Conservation (phyloP, 2,888 invertebrate genomes). For the Dorcus parallelipipedus region DNA sequence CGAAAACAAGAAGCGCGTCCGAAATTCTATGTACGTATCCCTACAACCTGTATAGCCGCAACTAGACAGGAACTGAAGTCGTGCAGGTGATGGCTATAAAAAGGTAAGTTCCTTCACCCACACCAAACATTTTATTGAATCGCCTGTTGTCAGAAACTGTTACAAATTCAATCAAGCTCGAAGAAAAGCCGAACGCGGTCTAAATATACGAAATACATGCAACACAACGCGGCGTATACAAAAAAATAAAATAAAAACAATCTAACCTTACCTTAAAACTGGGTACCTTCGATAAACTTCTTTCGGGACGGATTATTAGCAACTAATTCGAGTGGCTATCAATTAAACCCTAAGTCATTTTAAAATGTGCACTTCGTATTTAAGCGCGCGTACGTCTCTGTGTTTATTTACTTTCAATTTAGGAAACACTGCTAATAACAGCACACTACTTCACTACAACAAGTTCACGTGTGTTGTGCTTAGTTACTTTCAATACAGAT, state of each 20-base stretch:
- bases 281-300: neutral
- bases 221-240: neutral
- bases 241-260: neutral
- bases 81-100: neutral
- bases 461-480: conserved; percentile 1
- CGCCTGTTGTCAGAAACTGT: too few species aligned
- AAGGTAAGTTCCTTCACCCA: neutral
- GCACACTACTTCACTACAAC: neutral
- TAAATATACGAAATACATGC: too few species aligned
- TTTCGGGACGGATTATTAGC: neutral
- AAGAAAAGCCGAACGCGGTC: too few species aligned
- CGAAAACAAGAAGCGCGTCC: too few species aligned
- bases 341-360: conserved; percentile 10
- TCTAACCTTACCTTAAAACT: neutral
- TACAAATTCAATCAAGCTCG: too few species aligned
- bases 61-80: neutral
- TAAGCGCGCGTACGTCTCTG: neutral
- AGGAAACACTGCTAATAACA: neutral
- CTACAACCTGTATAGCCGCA: neutral
- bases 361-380: neutral
- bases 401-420: conserved; percentile 1
- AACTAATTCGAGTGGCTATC: conserved; percentile 2
- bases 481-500: conserved; percentile 5
- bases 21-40: neutral
- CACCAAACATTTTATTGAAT: too few species aligned